phyloP scores from a whole-genome alignment of 92 coral and sea anemone genomes.

The Porites lobata region DNA sequence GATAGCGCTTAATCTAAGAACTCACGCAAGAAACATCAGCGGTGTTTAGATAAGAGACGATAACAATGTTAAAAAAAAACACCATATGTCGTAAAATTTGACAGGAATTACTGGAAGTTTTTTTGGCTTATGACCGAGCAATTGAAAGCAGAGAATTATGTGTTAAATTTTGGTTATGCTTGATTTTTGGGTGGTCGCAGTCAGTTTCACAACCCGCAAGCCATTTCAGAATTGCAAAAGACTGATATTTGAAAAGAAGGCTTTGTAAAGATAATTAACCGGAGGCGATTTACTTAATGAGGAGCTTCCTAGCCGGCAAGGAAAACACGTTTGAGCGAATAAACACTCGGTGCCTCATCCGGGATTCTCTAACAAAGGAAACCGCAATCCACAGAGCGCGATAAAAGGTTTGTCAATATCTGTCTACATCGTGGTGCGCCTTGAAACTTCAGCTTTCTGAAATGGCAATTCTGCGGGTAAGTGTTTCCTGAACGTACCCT shows the following conservation, averaged over 20 bases:
- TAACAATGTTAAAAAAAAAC: constrained; percentile 33
- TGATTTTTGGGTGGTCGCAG: constrained; percentile 24
- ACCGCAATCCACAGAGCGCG: constrained; percentile 85
- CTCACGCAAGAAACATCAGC: constrained; percentile 1
- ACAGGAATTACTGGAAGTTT: constrained; percentile 29
- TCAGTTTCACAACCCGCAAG: constrained; percentile 14
- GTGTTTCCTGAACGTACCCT: constrained; percentile 36
- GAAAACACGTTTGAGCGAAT: constrained; percentile 63
- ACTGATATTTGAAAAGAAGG: constrained; percentile 19
- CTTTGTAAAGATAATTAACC: constrained; percentile 32
- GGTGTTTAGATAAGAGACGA: constrained; percentile 39
- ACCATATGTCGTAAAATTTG: constrained; percentile 37
- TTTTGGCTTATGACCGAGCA: background rate
- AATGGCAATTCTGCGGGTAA: constrained; percentile 86
- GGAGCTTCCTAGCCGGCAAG: constrained; percentile 62
- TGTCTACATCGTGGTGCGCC: constrained; percentile 48
- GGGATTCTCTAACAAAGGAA: constrained; percentile 78
- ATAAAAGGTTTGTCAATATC: constrained; percentile 65
- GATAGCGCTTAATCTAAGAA: constrained; percentile 22
- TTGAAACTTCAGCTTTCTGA: constrained; percentile 39
- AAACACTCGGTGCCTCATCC: constrained; percentile 74
- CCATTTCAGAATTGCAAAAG: background rate
- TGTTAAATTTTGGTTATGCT: constrained; percentile 24
- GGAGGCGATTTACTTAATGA: constrained; percentile 65
- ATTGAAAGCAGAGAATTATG: constrained; percentile 16